Percentiles rank a stretch among this genome's conserved stretches.
Conservation (phyloP, 23 tunicate species). For the Corella eumyota region DNA sequence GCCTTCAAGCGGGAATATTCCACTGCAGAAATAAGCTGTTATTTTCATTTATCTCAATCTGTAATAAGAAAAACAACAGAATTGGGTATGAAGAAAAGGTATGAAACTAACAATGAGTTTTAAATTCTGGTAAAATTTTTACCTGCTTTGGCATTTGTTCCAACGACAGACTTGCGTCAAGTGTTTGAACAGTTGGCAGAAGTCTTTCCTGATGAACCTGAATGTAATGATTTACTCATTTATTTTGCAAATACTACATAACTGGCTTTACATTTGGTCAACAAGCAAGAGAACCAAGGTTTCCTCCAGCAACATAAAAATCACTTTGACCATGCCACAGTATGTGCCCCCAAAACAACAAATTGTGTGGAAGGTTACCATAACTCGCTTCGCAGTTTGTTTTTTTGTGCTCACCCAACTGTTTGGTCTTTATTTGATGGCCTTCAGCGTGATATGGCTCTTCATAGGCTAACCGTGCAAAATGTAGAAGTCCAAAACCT, state of each 20-base stretch:
- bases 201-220: background rate
- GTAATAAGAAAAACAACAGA: background rate
- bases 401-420: background rate
- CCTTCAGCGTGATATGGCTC: background rate
- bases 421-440: background rate
- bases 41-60: background rate
- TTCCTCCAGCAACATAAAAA: too few species aligned
- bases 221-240: background rate
- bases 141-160: background rate
- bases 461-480: background rate
- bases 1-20: background rate
- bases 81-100: background rate
- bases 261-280: too few species aligned
- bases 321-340: background rate
- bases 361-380: background rate
- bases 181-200: background rate
- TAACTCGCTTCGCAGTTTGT: background rate
- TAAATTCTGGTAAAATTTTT: background rate
- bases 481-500: background rate
- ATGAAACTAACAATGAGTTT: background rate
- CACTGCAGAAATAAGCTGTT: background rate
- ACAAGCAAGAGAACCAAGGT: too few species aligned
- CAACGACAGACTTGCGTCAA: background rate
- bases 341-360: background rate
- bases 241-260: background rate